phyloP scores from a whole-genome alignment of 2,888 invertebrate species.

The Acrobasis repandana region DNA sequence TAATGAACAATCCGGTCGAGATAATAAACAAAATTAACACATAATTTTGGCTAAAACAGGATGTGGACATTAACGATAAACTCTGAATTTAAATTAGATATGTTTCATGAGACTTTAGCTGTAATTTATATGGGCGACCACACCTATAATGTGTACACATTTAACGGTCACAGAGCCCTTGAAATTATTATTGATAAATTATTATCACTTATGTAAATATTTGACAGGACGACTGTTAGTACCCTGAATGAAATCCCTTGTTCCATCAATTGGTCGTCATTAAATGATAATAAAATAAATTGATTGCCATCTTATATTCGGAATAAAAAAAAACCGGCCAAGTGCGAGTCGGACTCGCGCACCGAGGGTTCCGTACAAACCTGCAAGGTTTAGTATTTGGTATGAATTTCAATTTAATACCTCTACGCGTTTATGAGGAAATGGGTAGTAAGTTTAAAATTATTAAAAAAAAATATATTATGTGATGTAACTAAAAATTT shows the following conservation, averaged over 20 bases:
- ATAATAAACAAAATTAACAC: slow-evolving; percentile 54
- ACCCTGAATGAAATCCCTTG: slow-evolving; percentile 57
- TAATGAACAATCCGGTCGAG: slow-evolving; percentile 67
- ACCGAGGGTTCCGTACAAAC: too few species aligned
- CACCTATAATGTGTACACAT: slow-evolving; percentile 62
- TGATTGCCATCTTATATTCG: neutral
- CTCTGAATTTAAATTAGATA: slow-evolving; percentile 45
- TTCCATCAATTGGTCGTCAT: slow-evolving; percentile 36
- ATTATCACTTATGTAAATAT: slow-evolving; percentile 63
- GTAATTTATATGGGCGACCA: slow-evolving; percentile 39
- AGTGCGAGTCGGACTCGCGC: too few species aligned
- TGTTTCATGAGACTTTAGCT: slow-evolving; percentile 42
- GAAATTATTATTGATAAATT: slow-evolving; percentile 63
- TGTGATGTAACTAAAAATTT: too few species aligned
- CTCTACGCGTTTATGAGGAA: too few species aligned
- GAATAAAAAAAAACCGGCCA: too few species aligned
- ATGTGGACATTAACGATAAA: slow-evolving; percentile 52
- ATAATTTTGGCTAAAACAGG: slow-evolving; percentile 51
- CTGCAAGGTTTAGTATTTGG: too few species aligned
- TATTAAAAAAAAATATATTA: too few species aligned
- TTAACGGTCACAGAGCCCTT: slow-evolving; percentile 64
- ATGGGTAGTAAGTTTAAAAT: too few species aligned
- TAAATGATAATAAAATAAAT: slow-evolving; percentile 17
- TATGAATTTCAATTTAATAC: too few species aligned
- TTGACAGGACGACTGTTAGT: slow-evolving; percentile 51